Conservation (phyloP, 1,140 invertebrate genomes). For the Drosophila novamexicana region DNA sequence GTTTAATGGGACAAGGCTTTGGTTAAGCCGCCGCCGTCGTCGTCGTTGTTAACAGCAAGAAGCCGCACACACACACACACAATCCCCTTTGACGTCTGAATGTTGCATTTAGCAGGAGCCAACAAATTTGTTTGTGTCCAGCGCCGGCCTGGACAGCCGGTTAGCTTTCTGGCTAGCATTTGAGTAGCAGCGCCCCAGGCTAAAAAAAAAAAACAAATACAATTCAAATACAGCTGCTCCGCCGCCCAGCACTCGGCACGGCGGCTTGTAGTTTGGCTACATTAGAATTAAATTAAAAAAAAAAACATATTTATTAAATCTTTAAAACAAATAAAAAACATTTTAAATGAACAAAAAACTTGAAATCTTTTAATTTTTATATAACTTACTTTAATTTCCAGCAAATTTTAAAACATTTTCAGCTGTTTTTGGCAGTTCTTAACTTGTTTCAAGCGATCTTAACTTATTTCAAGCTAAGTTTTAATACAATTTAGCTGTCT, state of each 20-base stretch:
- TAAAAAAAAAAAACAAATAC: background rate
- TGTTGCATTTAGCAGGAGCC: conserved; percentile 40
- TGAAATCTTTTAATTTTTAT: background rate
- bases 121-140: conserved; percentile 14
- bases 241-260: conserved; percentile 12
- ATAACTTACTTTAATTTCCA: too few species aligned
- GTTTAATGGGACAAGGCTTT: conserved; percentile 60
- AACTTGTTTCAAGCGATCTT: too few species aligned
- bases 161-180: conserved; percentile 10
- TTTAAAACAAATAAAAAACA: conserved; percentile 26
- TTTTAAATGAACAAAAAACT: conserved; percentile 21
- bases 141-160: conserved; percentile 71
- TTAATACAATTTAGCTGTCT: too few species aligned
- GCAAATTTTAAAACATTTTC: too few species aligned
- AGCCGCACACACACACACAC: conserved; percentile 5
- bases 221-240: conserved; percentile 7
- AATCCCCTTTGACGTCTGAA: conserved; percentile 64
- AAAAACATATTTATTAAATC: background rate
- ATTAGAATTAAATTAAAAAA: conserved; percentile 19
- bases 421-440: too few species aligned
- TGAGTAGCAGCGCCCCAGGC: background rate
- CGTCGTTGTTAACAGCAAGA: conserved; percentile 10
- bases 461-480: too few species aligned
- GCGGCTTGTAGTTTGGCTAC: conserved; percentile 53
- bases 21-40: conserved; percentile 23